These are phyloP conservation scores for Amyelois transitella DNA, from an alignment of 1,140 invertebrate genomes.

Conservation along the genomic window DNA sequence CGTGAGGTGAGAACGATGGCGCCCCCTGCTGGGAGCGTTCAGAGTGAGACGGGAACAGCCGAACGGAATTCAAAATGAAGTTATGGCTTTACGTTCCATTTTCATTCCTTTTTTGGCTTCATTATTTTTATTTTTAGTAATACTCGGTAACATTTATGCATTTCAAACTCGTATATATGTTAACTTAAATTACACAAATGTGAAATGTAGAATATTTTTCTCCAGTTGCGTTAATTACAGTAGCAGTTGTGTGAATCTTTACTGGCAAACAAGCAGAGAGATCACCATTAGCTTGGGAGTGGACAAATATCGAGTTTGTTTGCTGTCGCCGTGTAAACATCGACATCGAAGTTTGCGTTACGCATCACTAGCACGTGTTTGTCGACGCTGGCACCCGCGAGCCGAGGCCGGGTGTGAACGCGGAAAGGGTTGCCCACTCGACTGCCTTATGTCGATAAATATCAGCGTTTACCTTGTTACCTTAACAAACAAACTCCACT, in stretches of 20 bases:
- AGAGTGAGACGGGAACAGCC: conserved; percentile 63
- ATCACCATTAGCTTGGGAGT: conserved; percentile 61
- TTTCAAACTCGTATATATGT: conserved; percentile 15
- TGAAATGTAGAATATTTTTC: not conserved
- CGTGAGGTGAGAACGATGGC: conserved; percentile 72
- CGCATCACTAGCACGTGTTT: conserved; percentile 71
- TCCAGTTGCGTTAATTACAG: conserved; percentile 48
- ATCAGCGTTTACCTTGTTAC: conserved; percentile 59
- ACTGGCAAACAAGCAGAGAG: conserved; percentile 42
- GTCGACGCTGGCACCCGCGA: conserved; percentile 33
- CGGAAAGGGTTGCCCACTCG: conserved; percentile 66
- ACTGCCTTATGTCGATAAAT: conserved; percentile 61
- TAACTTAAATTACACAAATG: not conserved
- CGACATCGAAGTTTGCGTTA: conserved; percentile 70
- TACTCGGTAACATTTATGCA: conserved; percentile 35
- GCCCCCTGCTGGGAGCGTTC: conserved; percentile 64
- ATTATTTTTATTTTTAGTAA: conserved; percentile 56
- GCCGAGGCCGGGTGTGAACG: conserved; percentile 35
- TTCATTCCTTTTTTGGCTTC: conserved; percentile 46
- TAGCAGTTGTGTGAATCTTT: conserved; percentile 57
- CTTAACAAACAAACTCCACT: conserved; percentile 57
- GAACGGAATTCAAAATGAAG: conserved; percentile 67
- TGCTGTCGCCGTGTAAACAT: conserved; percentile 63
- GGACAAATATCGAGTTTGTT: conserved; percentile 69
- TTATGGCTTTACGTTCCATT: conserved; percentile 64